Conservation (phyloP, 2,797 vertebrate species). For the Pyrrhura leucotis region DNA sequence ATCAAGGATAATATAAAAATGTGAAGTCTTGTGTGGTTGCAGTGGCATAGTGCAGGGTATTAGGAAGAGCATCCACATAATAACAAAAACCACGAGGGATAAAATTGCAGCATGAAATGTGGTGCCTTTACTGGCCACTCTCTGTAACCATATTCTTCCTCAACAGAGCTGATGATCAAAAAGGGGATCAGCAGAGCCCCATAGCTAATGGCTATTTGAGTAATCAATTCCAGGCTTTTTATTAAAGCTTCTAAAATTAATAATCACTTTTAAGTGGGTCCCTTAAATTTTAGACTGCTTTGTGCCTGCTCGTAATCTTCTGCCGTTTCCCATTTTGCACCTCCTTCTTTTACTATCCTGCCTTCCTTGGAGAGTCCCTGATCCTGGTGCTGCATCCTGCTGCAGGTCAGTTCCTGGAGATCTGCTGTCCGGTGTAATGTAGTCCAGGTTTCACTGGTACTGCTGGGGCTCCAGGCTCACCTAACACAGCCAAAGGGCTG, state of each 20-base stretch:
- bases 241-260: background rate
- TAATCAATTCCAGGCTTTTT: background rate
- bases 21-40: background rate
- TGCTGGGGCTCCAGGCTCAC: background rate
- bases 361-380: rapidly evolving
- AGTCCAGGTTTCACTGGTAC: background rate
- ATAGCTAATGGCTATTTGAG: background rate
- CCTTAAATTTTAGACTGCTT: background rate
- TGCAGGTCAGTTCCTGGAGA: background rate
- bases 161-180: background rate
- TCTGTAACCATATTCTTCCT: background rate
- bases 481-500: background rate
- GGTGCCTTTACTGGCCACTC: background rate
- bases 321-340: background rate
- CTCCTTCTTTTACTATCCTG: background rate
- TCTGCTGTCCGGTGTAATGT: no score
- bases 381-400: rapidly evolving
- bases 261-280: background rate
- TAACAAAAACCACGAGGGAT: rapidly evolving
- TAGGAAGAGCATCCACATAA: background rate
- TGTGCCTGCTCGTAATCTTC: background rate
- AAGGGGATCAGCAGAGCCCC: background rate
- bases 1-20: background rate
- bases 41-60: background rate
- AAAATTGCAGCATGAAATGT: rapidly evolving